Base-by-base conservation (phyloP, 2,113 vertebrate genomes). In the Burhinus bistriatus region DNA sequence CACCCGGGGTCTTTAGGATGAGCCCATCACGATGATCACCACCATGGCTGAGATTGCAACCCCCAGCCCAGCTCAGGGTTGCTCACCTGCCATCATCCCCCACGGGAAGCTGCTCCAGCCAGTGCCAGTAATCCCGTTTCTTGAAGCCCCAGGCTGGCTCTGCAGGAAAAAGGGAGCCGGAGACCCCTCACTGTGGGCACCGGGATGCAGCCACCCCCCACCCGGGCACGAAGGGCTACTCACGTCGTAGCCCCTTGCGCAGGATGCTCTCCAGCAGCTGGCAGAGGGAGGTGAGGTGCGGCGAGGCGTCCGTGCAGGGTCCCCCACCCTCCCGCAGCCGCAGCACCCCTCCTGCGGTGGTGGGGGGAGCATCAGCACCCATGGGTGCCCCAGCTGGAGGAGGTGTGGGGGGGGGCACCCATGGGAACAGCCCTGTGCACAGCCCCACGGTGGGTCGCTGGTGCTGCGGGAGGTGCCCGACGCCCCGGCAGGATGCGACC, bases 81-180 rank as follows among this genome's bases (percentile, higher is more conserved):
- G 15, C 94, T 97, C 96, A 99, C 99, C 98, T 96, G 80, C 97
- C 78, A 6, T 98, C 97, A n/a, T 97, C 97, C 18, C 91, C 98
- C 2, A 95, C 84, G 18, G 97, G 97, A 12, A 99, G 97, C 90
- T 98, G 98, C 90, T 99, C 98, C 57, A 99, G 97, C 90, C 98
- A 99, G 40, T 98, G 98, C 99, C 99, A 99, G 89, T 98, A 99
- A 96, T 99, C 99, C 96, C 98, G 97, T 68, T 97, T 97, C 20
- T 97, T 97, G 94, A 99, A 97, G 36, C 98, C 98, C 91, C 99
- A 97, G 27, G 98, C 94, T 1, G 98, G 98, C 59, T 99, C 99
- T 99, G 94, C 7, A n/a, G 93, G 82, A 70, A 49, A 47, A 72
- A 57, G 5, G 44, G n/a, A 83, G 26, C 0, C 1, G 3, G 2